These are phyloP conservation scores for Scylla paramamosain DNA, from an alignment of 1,140 invertebrate genomes.

Conservation along the genomic window DNA sequence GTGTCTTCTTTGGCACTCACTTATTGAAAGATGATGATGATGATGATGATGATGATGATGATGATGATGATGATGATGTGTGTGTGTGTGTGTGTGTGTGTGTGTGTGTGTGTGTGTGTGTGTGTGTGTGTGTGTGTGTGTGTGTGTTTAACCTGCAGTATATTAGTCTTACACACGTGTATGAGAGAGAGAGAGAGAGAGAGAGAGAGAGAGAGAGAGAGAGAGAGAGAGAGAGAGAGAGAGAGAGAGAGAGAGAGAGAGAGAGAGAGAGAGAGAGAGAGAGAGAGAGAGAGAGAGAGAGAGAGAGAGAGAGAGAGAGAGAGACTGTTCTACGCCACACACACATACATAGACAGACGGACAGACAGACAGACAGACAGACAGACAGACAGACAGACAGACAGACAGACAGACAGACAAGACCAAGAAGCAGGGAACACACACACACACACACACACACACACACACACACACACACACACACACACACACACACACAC, in stretches of 20 bases:
- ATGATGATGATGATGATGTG: background rate
- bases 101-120: conserved; percentile 33
- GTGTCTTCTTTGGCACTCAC: no score
- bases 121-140: conserved; percentile 33
- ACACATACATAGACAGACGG: background rate
- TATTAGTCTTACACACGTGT: no score
- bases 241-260: background rate
- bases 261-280: background rate
- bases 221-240: conserved; percentile 26
- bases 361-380: no score
- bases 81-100: conserved; percentile 33
- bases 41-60: background rate
- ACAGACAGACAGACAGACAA: no score
- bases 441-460: no score
- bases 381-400: background rate
- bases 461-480: no score
- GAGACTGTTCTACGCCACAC: background rate
- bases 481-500: no score
- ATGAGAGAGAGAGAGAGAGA: background rate
- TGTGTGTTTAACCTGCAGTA: no score
- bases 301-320: no score
- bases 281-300: no score
- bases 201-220: background rate
- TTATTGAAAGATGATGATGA: no score
- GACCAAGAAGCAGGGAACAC: no score